Evolutionary conservation across 2,888 invertebrate species (phyloP), one percentile per base, ranked within the genome.

Genomic region (Gymnosoma rotundatum): DNA sequence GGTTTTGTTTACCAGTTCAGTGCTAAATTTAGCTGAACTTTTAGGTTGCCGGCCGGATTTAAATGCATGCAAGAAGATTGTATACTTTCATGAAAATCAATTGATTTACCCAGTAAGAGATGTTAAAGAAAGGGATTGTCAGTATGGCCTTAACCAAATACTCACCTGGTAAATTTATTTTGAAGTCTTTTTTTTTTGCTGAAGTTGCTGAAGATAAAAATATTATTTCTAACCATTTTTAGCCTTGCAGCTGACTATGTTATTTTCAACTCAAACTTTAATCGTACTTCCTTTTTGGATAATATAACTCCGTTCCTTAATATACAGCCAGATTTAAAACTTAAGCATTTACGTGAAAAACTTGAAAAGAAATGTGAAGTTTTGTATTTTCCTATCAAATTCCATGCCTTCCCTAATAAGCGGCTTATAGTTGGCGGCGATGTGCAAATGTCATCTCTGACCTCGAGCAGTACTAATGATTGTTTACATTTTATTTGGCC

Each of bases 41-140:
- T 86, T 95, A 45, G 95, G 95, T 0, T 91, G 96, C 5, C 92
- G 96, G 54, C 94, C 94, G 3, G 95, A 96, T 90, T 91, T 96
- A 58, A 91, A 90, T 1, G 87, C 87, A 1, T 91, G 94, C 45
- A 93, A 93, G 50, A 96, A 96, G 91, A 93, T 96, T 25, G 92
- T 96, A 0, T 96, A 96, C 88, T 96, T 96, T 88, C 96, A 96
- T 90, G 96, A 96, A 91, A 96, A 96, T 90, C 96, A 96, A 89
- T 91, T 96, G 38, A 93, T 94, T 0, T 96, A 96, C 91, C 96
- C 96, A 0, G 94, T 95, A 16, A 93, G 94, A 66, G 93, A 94
- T 78, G 93, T 94, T 1, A 94, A 95, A 88, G 93, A 95, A 58
- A 92, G 96, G 83, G 96, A 96, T 90, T 95, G 95, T 86, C 96